Evolutionary conservation across 2,797 vertebrate species (phyloP), one percentile per base, ranked within the genome.

Genomic region (Moxostoma hubbsi): DNA sequence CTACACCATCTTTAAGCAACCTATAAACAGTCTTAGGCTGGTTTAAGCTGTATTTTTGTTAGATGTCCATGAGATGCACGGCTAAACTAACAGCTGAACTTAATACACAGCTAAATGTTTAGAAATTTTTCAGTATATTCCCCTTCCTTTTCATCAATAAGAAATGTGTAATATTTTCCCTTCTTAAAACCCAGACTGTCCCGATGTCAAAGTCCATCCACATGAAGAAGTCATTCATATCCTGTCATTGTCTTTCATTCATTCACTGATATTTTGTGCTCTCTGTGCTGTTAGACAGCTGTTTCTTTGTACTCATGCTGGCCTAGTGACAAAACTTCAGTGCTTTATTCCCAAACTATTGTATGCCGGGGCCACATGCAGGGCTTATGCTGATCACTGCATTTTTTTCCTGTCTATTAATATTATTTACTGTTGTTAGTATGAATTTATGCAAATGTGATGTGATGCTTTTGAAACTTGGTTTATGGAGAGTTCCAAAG

Each of bases 181-280:
- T 36, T 36, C 36, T 36, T 36, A 36, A 36, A 36, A 36, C 36
- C 36, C 36, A 36, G 36, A 36, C 36, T 36, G 36, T 36, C 36
- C 85, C 83, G 51, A 82, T 84, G 71, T 85, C 81, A 68, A 75
- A 83, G 85, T 90, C 87, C 88, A 87, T 89, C 89, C 89, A 92
- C 86, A 85, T 86, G 86, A 81, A 63, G 79, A 82, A 86, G 89
- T 80, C 83, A 75, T 83, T 85, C 79, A 54, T 73, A 45, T 75
- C 82, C 75, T 70, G 83, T 78, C 65, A 82, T 81, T 79, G 68
- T 63, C 73, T 62, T 79, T 54, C 71, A 65, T 65, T 58, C 85
- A 85, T 85, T 88, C 83, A 89, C 65, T 87, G 82, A 89, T 85
- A 75, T 83, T 80, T 83, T 82, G 47, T 88, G 36, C 85, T 77